Conservation (phyloP, 2,113 vertebrate genomes). For the Lepus americanus region DNA sequence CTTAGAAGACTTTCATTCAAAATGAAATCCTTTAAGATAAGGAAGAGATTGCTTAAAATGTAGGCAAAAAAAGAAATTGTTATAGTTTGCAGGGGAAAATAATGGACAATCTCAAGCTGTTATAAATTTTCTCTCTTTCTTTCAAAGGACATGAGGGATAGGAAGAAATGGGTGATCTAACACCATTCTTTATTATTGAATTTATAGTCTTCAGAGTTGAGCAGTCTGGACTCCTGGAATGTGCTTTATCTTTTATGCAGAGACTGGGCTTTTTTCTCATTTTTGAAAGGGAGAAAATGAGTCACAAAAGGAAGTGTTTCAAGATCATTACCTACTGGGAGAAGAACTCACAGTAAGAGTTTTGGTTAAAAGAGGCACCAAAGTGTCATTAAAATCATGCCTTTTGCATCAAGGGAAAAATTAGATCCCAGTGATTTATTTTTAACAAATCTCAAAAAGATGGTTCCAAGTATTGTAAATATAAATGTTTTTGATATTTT, state of each 20-base stretch:
- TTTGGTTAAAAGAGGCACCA: neutral
- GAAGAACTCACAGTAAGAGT: constrained; percentile 33
- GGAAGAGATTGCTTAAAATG: neutral
- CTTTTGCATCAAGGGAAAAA: neutral
- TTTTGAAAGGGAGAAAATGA: constrained; percentile 48
- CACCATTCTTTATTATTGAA: neutral
- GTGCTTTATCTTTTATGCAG: constrained; percentile 32
- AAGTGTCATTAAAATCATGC: neutral
- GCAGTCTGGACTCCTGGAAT: neutral
- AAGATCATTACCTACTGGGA: neutral
- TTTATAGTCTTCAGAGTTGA: constrained; percentile 39
- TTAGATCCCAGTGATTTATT: neutral
- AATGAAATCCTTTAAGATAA: neutral
- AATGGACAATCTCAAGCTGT: neutral
- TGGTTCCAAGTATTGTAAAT: neutral
- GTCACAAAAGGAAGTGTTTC: constrained; percentile 5
- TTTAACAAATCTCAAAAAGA: neutral
- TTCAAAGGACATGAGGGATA: neutral
- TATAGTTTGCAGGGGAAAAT: constrained; percentile 12
- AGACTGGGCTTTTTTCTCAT: neutral
- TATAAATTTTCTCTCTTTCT: constrained; percentile 9
- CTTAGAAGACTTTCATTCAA: neutral
- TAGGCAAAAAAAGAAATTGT: neutral
- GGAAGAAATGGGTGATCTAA: neutral
- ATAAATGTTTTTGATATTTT: neutral